Base-by-base conservation (phyloP, 2,797 vertebrate species). In the Hypotaenidia philippensis region DNA sequence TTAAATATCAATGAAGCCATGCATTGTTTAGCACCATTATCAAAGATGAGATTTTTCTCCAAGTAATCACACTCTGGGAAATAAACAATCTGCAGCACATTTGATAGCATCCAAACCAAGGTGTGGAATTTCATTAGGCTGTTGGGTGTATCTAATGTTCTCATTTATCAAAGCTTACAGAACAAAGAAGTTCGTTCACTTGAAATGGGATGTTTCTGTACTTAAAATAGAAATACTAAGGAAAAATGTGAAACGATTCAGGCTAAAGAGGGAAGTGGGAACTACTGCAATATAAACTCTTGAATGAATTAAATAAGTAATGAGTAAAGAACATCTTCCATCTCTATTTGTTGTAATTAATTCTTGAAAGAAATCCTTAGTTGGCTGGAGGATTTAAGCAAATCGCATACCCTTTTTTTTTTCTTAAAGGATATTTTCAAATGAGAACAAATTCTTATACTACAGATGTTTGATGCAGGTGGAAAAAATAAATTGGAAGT, bases 1-100 rank as follows among this genome's bases (percentile, higher is more conserved):
- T 97, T 97, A 98, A 97, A 96, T 97, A 97, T 95, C 94, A 97
- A 87, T 94, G 91, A 97, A 90, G 68, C 68, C 83, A 82, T 1
- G 3, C 72, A 94, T 96, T 98, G 72, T 94, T 97, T 94, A 93
- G 69, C n/a, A 84, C 34, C 36, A 82, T 89, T 83, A 93, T 89
- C 59, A 94, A 86, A 96, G 50, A 91, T 71, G 79, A 89, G 70
- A 6, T 82, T 95, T 93, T 91, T 87, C 75, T 93, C 63, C 78
- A 74, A 92, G 71, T 94, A 94, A 95, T 96, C 95, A 94, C 72
- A 53, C 19, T 83, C 20, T 76, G 68, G 79, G 93, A 97, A 98
- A 94, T 86, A 97, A 97, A 93, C 88, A 96, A 91, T 93, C 74
- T 94, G 44, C 47, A 91, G 47, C 26, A 59, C 29, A 75, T 83